Evolutionary conservation across 2,797 vertebrate genomes (phyloP), one percentile per base, ranked within the genome.

Genomic region (Alca torda): DNA sequence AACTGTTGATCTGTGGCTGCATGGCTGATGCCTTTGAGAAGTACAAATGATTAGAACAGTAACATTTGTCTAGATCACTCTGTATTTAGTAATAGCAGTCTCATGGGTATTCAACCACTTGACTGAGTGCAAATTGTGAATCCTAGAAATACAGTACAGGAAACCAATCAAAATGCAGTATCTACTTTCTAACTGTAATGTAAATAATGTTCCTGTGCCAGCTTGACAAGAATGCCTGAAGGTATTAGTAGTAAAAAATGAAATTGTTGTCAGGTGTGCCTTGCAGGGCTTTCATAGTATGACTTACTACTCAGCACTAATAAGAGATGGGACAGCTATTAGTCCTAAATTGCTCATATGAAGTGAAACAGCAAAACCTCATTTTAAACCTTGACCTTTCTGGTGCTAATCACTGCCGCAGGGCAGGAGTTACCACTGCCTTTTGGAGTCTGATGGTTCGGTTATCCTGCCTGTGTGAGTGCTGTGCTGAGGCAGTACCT

Each of bases 351-450:
- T 87, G 79, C 78, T 89, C 54, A 21, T 69, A 87, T 81, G 70
- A 91, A 83, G 88, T 84, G 79, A 92, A 95, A 95, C 53, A 73
- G 70, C 64, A 89, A 91, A 96, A 94, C 87, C 92, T 94, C 69
- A 57, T 93, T 94, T 94, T 96, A 91, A 95, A 95, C 85, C 70
- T 90, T 95, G 88, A 85, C 92, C 91, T 95, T 96, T 91, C 37
- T 63, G 61, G n/a, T 91, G 79, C 80, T 90, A 92, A 90, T 95
- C 64, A 26, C 53, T 86, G 81, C 90, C 78, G 87, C 68, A 70
- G 85, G 90, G 53, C 81, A 76, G 25, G 16, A 75, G 63, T 76
- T 86, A 25, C 17, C 50, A 14, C 33, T 84, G 90, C 68, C 83
- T 90, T 94, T 85, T 96, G 89, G 89, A 92, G 41, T 59, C 43